These are phyloP conservation scores for Gisinianus flammeolus DNA, from an alignment of 2,888 invertebrate species.

Conservation along the genomic window DNA sequence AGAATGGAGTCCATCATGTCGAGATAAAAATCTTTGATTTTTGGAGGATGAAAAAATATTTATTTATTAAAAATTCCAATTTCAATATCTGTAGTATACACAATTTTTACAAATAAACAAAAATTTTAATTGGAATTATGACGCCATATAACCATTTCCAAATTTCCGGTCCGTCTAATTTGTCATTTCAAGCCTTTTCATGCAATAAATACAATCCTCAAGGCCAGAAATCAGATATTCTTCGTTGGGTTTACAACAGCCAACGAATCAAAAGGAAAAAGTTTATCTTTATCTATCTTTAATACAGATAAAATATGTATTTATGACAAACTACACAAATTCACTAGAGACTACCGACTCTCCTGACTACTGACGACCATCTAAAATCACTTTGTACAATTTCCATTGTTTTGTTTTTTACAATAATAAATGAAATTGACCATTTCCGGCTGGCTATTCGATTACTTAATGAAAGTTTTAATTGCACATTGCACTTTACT, in stretches of 20 bases:
- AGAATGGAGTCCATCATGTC: not conserved
- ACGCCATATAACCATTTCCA: not conserved
- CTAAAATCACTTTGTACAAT: not conserved
- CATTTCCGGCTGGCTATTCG: not conserved
- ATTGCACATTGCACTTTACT: not conserved
- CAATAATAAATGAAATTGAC: not conserved
- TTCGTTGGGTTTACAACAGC: not conserved
- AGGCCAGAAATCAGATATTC: not conserved
- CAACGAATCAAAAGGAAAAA: not conserved
- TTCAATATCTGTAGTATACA: too few species aligned
- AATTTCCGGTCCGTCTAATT: not conserved
- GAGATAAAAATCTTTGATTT: not conserved
- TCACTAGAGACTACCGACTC: not conserved
- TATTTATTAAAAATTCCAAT: too few species aligned
- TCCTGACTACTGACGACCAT: not conserved
- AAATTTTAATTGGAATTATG: not conserved
- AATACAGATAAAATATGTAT: not conserved
- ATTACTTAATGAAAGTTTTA: not conserved
- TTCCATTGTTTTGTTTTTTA: not conserved
- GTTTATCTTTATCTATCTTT: not conserved
- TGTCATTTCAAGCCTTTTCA: not conserved
- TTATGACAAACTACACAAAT: not conserved
- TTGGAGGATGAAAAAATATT: too few species aligned
- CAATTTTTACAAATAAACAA: too few species aligned
- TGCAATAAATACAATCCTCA: not conserved